Evolutionary conservation across 2,113 vertebrate species (phyloP).

Genomic region (Phyllopteryx taeniolatus): DNA sequence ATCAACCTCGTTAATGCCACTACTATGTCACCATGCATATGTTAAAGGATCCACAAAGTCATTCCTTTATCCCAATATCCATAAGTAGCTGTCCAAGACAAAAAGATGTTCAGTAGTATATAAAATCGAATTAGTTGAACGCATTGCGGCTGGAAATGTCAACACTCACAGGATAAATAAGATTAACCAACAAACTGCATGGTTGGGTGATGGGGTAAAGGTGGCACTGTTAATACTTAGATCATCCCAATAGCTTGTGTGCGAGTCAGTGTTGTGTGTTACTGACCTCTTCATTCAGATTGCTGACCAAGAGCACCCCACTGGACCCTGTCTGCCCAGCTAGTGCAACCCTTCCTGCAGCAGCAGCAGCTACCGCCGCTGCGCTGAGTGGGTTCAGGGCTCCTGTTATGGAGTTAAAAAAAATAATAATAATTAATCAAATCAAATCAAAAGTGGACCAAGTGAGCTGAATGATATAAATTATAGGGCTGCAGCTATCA

Average conservation of each 20-base stretch:
- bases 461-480: not conserved
- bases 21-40: not conserved
- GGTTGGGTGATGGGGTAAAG: constrained; percentile 12
- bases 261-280: constrained; percentile 9
- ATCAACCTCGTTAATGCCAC: too few species aligned
- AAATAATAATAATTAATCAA: constrained; percentile 7
- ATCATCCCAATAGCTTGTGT: not conserved
- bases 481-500: too few species aligned
- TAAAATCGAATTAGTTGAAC: constrained; percentile 2
- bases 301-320: constrained; percentile 95
- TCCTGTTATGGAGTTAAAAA: constrained; percentile 74
- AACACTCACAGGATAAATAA: constrained; percentile 17
- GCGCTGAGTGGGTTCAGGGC: constrained; percentile 92
- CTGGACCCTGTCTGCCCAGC: constrained; percentile 86
- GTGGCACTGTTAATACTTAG: constrained; percentile 9
- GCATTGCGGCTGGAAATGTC: constrained; percentile 16
- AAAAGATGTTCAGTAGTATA: not conserved
- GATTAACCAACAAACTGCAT: not conserved
- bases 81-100: not conserved
- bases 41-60: not conserved
- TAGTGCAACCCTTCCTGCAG: constrained; percentile 89
- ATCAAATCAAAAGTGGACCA: constrained; percentile 46
- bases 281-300: constrained; percentile 98
- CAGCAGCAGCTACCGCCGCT: constrained; percentile 89
- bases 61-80: not conserved